phyloP scores from a whole-genome alignment of 2,888 invertebrate species.

The Agapostemon virescens region DNA sequence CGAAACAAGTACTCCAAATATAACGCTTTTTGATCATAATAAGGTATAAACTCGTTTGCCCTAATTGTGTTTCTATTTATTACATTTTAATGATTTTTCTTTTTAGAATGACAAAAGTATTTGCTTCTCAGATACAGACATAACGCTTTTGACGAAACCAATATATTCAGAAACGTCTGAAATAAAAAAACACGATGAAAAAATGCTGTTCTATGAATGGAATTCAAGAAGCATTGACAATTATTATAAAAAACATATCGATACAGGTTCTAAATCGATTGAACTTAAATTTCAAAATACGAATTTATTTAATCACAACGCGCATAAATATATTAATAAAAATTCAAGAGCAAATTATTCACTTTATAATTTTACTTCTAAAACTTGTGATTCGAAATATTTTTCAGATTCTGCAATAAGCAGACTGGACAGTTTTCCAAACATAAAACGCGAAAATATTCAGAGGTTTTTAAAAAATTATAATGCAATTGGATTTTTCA shows the following conservation, averaged over 20 bases:
- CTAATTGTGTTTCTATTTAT: not conserved
- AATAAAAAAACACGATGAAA: not conserved
- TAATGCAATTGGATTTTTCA: not conserved
- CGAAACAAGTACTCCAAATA: not conserved
- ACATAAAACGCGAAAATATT: not conserved
- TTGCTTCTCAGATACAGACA: constrained; percentile 41
- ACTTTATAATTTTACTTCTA: constrained; percentile 3
- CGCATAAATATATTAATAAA: not conserved
- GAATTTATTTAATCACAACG: constrained; percentile 12
- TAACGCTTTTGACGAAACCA: constrained; percentile 36
- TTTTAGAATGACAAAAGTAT: constrained; percentile 30
- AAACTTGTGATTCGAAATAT: constrained; percentile 28
- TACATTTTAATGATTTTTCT: not conserved
- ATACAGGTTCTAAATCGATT: constrained; percentile 37
- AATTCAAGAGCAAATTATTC: constrained; percentile 19
- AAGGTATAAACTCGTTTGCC: constrained; percentile 21
- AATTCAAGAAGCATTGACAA: constrained; percentile 25
- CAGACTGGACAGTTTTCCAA: not conserved
- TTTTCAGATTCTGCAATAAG: constrained; percentile 29
- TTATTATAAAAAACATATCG: not conserved
- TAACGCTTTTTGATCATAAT: not conserved
- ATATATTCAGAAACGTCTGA: constrained; percentile 13
- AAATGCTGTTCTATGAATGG: constrained; percentile 15
- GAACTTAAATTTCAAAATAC: constrained; percentile 32
- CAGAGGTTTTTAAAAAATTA: constrained; percentile 23